These are phyloP conservation scores for Aquatica leii DNA, from an alignment of 2,888 invertebrate species.

Conservation along the genomic window DNA sequence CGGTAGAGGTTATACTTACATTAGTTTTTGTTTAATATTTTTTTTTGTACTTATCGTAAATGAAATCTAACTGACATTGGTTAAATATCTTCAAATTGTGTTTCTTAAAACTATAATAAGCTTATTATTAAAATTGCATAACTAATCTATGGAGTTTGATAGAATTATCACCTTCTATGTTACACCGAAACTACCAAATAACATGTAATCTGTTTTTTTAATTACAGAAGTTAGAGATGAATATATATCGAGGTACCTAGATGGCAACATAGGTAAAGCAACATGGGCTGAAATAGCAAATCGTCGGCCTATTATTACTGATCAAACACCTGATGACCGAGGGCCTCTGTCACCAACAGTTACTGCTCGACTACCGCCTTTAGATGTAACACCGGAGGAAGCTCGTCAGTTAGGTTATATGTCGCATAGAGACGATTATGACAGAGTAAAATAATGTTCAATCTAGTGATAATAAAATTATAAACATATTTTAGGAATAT, in stretches of 20 bases:
- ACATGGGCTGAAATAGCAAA: slow-evolving; percentile 82
- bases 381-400: slow-evolving; percentile 85
- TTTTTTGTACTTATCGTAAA: too few species aligned
- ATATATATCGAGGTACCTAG: slow-evolving; percentile 86
- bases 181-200: too few species aligned
- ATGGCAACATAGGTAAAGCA: slow-evolving; percentile 88
- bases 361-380: slow-evolving; percentile 76
- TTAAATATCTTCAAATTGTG: too few species aligned
- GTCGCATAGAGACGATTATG: slow-evolving; percentile 96
- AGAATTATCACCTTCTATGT: too few species aligned
- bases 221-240: slow-evolving; percentile 87
- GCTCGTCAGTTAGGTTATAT: slow-evolving; percentile 91
- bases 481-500: slow-evolving; percentile 74
- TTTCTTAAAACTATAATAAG: too few species aligned
- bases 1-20: too few species aligned
- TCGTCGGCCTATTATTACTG: slow-evolving; percentile 74
- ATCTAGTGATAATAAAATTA: neutral
- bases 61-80: too few species aligned
- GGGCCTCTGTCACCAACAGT: slow-evolving; percentile 82
- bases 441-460: slow-evolving; percentile 71
- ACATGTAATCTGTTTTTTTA: too few species aligned
- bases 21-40: too few species aligned
- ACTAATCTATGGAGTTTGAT: too few species aligned
- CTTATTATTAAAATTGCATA: too few species aligned
- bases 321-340: slow-evolving; percentile 75